phyloP scores from a whole-genome alignment of 2,888 invertebrate species.

The Syrphus vitripennis region DNA sequence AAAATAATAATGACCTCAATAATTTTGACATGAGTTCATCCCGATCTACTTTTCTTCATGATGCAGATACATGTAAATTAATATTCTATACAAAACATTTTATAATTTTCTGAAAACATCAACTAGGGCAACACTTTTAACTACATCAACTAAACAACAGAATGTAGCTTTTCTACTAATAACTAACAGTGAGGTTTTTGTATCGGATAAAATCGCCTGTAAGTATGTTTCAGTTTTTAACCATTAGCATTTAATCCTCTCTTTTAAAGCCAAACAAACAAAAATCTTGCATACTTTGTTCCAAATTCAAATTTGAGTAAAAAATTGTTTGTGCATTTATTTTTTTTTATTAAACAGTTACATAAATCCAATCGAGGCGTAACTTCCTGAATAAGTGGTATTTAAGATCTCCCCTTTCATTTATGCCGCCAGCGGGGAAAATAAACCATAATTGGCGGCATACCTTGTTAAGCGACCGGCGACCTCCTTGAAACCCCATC shows the following conservation, averaged over 20 bases:
- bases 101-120: not conserved
- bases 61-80: no score
- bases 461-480: slow-evolving; percentile 17
- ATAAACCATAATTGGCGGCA: slow-evolving; percentile 60
- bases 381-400: slow-evolving; percentile 21
- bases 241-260: not conserved
- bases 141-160: not conserved
- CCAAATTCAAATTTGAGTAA: not conserved
- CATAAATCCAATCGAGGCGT: not conserved
- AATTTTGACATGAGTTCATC: no score
- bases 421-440: slow-evolving; percentile 28
- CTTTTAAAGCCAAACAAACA: not conserved
- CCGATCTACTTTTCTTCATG: no score
- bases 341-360: not conserved
- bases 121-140: not conserved
- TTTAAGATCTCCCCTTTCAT: slow-evolving; percentile 34
- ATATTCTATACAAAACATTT: not conserved
- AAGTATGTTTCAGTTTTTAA: not conserved
- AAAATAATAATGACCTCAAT: no score
- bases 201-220: slow-evolving; percentile 4
- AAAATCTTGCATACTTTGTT: slow-evolving; percentile 49
- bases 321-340: not conserved
- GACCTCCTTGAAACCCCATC: slow-evolving; percentile 29
- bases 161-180: not conserved
- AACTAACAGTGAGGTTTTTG: slow-evolving; percentile 25